These are phyloP conservation scores for Himalopsyche anomala DNA, from an alignment of 2,888 invertebrate species.

Conservation along the genomic window DNA sequence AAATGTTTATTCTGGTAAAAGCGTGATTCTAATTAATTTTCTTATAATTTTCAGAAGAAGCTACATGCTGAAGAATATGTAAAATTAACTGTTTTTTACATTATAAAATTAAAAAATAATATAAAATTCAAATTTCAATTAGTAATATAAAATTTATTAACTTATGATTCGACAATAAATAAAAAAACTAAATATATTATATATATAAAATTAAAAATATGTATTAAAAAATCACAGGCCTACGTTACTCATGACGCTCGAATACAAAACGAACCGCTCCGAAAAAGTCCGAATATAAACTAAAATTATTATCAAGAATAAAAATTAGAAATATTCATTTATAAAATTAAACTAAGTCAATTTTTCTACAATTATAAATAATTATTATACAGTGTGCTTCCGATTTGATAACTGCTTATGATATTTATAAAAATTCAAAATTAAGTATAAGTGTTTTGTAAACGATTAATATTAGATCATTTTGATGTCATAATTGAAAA, in stretches of 20 bases:
- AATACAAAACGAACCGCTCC: conserved; percentile 29
- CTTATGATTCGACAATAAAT: conserved; percentile 64
- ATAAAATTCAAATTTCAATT: not conserved
- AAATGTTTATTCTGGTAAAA: not conserved
- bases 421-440: conserved; percentile 26
- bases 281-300: conserved; percentile 5
- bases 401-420: conserved; percentile 36
- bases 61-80: not conserved
- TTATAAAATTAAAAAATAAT: conserved; percentile 2
- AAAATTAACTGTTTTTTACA: not conserved
- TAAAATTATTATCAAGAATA: not conserved
- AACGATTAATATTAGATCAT: not conserved
- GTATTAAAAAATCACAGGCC: not conserved
- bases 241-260: conserved; percentile 23
- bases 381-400: conserved; percentile 43
- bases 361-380: conserved; percentile 29
- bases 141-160: conserved; percentile 46
- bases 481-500: not conserved
- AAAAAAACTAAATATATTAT: conserved; percentile 10
- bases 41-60: not conserved
- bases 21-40: not conserved
- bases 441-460: conserved; percentile 31
- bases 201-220: not conserved
- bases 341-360: conserved; percentile 29
- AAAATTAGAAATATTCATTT: not conserved